These are phyloP conservation scores for Bombus difficillimus DNA, from an alignment of 1,140 invertebrate genomes.

Conservation along the genomic window DNA sequence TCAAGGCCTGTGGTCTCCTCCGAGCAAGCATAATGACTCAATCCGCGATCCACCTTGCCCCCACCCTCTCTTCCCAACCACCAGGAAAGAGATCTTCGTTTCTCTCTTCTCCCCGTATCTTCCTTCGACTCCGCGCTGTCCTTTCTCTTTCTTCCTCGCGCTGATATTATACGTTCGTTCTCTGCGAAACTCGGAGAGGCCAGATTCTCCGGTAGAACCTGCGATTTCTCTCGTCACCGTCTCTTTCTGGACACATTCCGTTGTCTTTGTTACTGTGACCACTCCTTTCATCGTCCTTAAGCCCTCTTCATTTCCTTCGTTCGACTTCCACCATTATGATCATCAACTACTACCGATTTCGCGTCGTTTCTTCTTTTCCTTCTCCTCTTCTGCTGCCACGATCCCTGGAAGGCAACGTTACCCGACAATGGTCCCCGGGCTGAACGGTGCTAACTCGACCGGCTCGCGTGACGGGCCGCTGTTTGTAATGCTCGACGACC, in stretches of 20 bases:
- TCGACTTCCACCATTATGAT: neutral
- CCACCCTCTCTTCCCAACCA: constrained; percentile 67
- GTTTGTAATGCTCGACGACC: constrained; percentile 58
- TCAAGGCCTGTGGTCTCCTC: constrained; percentile 81
- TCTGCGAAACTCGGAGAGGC: constrained; percentile 65
- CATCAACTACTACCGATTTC: constrained; percentile 10
- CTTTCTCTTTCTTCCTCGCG: constrained; percentile 67
- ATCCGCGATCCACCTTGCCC: constrained; percentile 81
- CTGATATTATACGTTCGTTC: constrained; percentile 71
- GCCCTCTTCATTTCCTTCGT: constrained; percentile 24
- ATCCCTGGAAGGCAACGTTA: neutral
- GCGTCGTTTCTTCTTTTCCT: constrained; percentile 6
- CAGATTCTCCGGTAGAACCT: constrained; percentile 38
- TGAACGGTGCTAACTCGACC: constrained; percentile 58
- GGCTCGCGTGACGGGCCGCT: constrained; percentile 63
- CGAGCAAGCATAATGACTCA: constrained; percentile 82
- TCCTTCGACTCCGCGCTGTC: constrained; percentile 6
- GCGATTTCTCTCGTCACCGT: constrained; percentile 70
- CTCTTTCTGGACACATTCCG: constrained; percentile 53
- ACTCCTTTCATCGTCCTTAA: constrained; percentile 35
- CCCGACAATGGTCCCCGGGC: too few species aligned
- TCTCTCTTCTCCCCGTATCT: constrained; percentile 13
- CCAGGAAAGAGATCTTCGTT: constrained; percentile 54
- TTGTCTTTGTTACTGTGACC: neutral
- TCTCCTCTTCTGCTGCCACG: neutral